Base-by-base conservation (phyloP, 2,888 invertebrate genomes). In the Lottia scabra region DNA sequence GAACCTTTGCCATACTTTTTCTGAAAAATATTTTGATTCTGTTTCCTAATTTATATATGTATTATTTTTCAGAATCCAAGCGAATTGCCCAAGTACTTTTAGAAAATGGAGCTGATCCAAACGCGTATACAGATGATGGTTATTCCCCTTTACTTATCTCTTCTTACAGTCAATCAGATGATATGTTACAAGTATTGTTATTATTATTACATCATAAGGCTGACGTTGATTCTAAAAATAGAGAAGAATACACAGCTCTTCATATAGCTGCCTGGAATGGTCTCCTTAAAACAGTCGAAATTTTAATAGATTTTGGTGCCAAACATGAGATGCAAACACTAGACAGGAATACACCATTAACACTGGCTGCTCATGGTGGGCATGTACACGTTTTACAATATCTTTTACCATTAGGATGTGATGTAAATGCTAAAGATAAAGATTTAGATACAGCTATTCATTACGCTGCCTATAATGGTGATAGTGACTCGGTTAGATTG, bases 251-350 rank as follows among this genome's bases (percentile, higher is more conserved):
- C 76, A 77, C 78, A 10, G 80, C 87, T 8, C 48, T 87, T 8
- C 87, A 87, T 72, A 79, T 84, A 38, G 85, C 87, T 23, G 83
- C 86, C 23, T 85, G 86, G 86, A 84, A 86, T 64, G 86, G 86
- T 12, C 79, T 83, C 62, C 26, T 75, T 2, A 70, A 78, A 6
- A 75, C 80, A 12, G 79, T 84, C 6, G 72, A 79, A 13, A 48
- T 76, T 8, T 70, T 87, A 46, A 70, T 87, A 13, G 72, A 78
- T 1, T 70, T 71, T 23, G 83, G 83, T 6, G 83, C 83, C 2
- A 65, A 70, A 2, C 79, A 79, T 48, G 86, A 87, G 68, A 43
- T 23, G 10, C 75, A 72, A 13, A 87, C 87, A 6, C 23, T 67
- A 15, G 85, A 86, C 71, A 75, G 71, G 46, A 87, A 84, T 71